Base-by-base conservation (phyloP, 64 coral and sea anemone genomes). In the Acropora yongei region DNA sequence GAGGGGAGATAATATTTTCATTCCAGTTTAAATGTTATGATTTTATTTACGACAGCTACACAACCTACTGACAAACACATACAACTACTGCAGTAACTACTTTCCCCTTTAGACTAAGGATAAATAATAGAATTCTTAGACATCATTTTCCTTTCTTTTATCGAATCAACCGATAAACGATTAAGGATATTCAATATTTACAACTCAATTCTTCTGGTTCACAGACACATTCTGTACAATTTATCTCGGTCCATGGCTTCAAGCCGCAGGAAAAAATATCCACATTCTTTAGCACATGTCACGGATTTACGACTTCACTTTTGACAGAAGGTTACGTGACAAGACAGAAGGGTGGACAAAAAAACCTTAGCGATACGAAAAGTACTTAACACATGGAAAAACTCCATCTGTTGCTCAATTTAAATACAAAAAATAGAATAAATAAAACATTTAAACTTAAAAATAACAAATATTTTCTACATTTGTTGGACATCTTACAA, bases 151-250 rank as follows among this genome's bases (percentile, higher is more conserved):
- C 41, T 47, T 83, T 60, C 40, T 44, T 44, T 13, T 65, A 39
- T 83, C 57, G 55, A 65, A 41, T 39, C 5, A 30, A 30, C 30
- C 30, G 30, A 30, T 30, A 30, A 30, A 20, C 68, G 41, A 18
- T 47, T 44, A 8, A 41, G 44, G 65, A 46, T 11, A 68, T 77
- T 48, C 10, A 67, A 68, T 85, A 85, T 85, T 85, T 85, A 85
- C 82, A 85, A 71, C 82, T 10, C 16, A 30, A 67, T 16, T 85
- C 7, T 49, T 49, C 82, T 43, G 65, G 42, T 85, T 68, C 44
- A 8, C 82, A 61, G 44, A 20, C 44, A 48, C 82, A 71, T 85
- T 85, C 82, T 85, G 82, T 85, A 85, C 82, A 85, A 49, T 71
- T 85, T 42, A 69, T 20, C 63, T 71, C 82, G 50, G 68, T 69